Percentiles rank a stretch among this genome's conserved stretches.
phyloP scores from a whole-genome alignment of 2,888 invertebrate species.

The Heliconius ismenius region DNA sequence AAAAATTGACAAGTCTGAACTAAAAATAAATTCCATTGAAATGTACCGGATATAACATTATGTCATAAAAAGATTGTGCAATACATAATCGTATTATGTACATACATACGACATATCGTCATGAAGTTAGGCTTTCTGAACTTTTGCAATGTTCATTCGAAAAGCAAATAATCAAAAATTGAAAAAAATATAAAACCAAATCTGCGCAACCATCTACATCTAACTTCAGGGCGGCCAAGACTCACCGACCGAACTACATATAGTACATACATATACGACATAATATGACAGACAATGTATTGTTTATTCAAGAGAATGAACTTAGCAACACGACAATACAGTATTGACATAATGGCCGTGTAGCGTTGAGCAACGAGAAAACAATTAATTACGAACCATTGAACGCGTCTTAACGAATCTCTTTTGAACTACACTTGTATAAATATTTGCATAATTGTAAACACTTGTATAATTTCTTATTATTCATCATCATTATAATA shows the following conservation, averaged over 20 bases:
- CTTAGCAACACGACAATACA: slow-evolving; percentile 24
- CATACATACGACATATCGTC: background rate
- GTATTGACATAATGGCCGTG: slow-evolving; percentile 55
- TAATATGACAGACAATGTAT: background rate
- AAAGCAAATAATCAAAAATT: background rate
- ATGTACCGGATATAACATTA: slow-evolving; percentile 5
- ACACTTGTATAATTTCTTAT: background rate
- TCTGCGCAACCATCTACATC: background rate
- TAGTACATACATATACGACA: background rate
- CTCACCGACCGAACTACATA: background rate
- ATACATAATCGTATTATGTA: background rate
- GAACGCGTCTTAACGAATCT: slow-evolving; percentile 57
- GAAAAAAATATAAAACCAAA: background rate
- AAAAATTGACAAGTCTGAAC: background rate
- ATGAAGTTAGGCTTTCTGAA: too few species aligned
- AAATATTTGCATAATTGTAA: slow-evolving; percentile 47
- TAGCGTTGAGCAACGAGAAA: slow-evolving; percentile 47
- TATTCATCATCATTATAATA: slow-evolving; percentile 3
- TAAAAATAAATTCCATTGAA: background rate
- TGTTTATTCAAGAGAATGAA: slow-evolving; percentile 23
- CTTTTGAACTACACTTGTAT: slow-evolving; percentile 53
- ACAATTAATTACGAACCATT: slow-evolving; percentile 55
- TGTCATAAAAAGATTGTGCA: background rate
- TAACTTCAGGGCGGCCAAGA: background rate
- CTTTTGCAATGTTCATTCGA: too few species aligned